A percentile compares a stretch with the other conserved stretches of the same genome.
Evolutionary conservation across 2,888 invertebrate species (phyloP).

Genomic region (Flexamia atlantica): DNA sequence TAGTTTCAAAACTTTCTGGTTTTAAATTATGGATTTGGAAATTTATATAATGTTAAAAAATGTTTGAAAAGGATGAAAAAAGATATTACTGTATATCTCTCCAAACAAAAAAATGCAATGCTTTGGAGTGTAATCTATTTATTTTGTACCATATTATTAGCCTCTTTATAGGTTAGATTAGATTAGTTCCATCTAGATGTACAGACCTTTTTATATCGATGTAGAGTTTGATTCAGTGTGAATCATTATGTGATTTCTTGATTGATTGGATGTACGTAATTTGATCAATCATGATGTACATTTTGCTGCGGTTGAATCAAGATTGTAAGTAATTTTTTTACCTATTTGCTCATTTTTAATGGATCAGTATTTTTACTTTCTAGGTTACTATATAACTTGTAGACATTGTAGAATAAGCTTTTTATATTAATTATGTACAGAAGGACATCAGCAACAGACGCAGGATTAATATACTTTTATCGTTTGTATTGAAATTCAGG

Average conservation of each 20-base stretch:
- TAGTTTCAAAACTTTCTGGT: no score
- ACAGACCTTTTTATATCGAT: constrained; percentile 18
- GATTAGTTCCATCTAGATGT: constrained; percentile 21
- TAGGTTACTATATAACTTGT: constrained; percentile 20
- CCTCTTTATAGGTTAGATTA: neutral
- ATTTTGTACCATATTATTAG: constrained; percentile 55
- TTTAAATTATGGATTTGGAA: no score
- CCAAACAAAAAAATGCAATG: neutral
- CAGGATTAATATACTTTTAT: no score
- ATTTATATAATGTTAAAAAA: no score
- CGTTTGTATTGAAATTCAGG: no score
- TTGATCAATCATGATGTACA: neutral
- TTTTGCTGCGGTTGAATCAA: neutral
- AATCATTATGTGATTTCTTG: constrained; percentile 14
- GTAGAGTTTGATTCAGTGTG: neutral
- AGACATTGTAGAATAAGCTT: constrained; percentile 14
- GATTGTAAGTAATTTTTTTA: constrained; percentile 9
- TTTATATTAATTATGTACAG: constrained; percentile 38
- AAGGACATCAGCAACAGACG: no score
- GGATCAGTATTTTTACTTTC: constrained; percentile 43
- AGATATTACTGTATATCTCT: neutral
- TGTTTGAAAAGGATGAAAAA: neutral
- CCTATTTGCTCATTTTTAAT: constrained; percentile 25
- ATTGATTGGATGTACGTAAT: neutral
- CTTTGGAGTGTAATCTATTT: constrained; percentile 31